These are phyloP conservation scores for Zaprionus ghesquierei DNA, from an alignment of 1,140 invertebrate genomes.

Conservation along the genomic window DNA sequence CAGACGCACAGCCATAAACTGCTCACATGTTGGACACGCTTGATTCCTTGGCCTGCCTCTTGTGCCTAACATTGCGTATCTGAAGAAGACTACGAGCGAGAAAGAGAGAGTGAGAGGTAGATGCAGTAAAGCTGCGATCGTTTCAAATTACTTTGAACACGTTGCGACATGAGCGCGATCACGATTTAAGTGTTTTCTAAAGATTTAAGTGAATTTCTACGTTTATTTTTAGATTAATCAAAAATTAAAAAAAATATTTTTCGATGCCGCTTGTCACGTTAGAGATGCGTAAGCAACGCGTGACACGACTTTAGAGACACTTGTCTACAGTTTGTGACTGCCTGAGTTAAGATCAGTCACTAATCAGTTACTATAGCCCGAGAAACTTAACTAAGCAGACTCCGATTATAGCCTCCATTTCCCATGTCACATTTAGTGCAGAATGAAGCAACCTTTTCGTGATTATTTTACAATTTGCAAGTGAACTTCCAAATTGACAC, in stretches of 20 bases:
- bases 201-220: background rate
- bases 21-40: constrained; percentile 52
- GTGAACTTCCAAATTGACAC: background rate
- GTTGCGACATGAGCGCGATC: background rate
- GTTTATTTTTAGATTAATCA: background rate
- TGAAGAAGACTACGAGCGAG: constrained; percentile 40
- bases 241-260: background rate
- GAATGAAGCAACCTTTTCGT: background rate
- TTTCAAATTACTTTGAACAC: background rate
- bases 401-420: no score
- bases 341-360: no score
- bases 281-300: background rate
- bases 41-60: constrained; percentile 70
- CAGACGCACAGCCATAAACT: background rate
- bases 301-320: no score
- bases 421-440: background rate
- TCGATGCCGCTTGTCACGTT: background rate
- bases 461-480: background rate
- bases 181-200: background rate
- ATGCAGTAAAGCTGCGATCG: background rate
- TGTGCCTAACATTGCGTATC: constrained; percentile 76
- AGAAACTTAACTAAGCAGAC: no score
- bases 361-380: no score
- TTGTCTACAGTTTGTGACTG: no score
- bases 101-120: background rate